Conservation (phyloP, 23 tunicate species). For the Diplosoma virens region DNA sequence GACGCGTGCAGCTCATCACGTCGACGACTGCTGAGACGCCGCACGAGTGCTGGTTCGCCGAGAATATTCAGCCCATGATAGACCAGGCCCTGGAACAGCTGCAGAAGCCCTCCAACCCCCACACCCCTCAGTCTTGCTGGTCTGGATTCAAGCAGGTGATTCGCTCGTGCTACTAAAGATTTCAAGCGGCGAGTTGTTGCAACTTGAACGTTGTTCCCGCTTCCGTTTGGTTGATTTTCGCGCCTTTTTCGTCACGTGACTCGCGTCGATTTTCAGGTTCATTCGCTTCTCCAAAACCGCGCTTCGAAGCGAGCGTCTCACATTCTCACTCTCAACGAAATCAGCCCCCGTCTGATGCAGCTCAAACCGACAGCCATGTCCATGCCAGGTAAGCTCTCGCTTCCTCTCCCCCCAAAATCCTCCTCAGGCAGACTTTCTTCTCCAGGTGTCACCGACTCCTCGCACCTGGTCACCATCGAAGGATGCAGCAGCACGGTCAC, state of each 20-base stretch:
- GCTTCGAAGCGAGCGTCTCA: constrained; percentile 80
- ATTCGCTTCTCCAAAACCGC: constrained; percentile 54
- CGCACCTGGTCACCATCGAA: constrained; percentile 60
- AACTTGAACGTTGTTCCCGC: too few species aligned
- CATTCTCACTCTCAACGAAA: constrained; percentile 67
- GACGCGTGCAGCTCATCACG: constrained; percentile 75
- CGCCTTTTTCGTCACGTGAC: too few species aligned
- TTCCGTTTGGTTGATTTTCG: too few species aligned
- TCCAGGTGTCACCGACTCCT: constrained; percentile 68
- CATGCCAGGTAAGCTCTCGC: constrained; percentile 71
- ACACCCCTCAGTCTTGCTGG: constrained; percentile 92
- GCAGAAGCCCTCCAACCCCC: constrained; percentile 68
- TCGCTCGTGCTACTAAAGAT: too few species aligned
- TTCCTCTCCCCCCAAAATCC: background rate
- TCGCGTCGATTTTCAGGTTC: constrained; percentile 41
- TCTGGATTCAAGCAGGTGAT: constrained; percentile 90
- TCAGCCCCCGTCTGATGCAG: constrained; percentile 86
- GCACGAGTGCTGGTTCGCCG: constrained; percentile 88
- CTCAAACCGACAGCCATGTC: constrained; percentile 84
- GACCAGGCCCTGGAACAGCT: constrained; percentile 69
- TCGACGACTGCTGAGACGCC: constrained; percentile 85
- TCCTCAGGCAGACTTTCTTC: background rate
- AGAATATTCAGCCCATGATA: constrained; percentile 77
- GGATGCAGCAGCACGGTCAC: constrained; percentile 92
- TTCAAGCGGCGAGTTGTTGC: too few species aligned